A percentile compares a stretch with the other conserved stretches of the same genome.
Evolutionary conservation across 2,888 invertebrate species (phyloP).

Genomic region (Napeogenes inachia): DNA sequence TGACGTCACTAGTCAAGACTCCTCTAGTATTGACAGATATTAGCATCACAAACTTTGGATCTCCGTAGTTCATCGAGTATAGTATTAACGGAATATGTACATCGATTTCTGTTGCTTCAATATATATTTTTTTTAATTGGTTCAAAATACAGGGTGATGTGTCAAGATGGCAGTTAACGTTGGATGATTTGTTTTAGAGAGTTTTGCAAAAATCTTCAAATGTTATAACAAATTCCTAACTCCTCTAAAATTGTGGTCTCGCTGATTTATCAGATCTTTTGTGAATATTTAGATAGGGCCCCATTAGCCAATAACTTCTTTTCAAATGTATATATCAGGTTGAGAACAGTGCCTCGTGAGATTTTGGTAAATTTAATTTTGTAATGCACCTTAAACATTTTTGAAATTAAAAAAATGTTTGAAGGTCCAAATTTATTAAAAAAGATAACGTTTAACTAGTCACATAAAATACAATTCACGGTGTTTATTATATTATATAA

Average conservation of each 20-base stretch:
- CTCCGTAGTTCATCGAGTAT: neutral
- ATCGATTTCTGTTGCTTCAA: too few species aligned
- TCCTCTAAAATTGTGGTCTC: neutral
- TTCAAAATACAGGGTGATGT: too few species aligned
- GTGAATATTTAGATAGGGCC: conserved; percentile 6
- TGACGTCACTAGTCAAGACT: conserved; percentile 69
- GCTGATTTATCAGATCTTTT: neutral
- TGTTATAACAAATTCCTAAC: too few species aligned
- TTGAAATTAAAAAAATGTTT: conserved; percentile 44
- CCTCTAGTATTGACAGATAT: conserved; percentile 65
- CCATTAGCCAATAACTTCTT: conserved; percentile 3
- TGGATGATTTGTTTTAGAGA: too few species aligned
- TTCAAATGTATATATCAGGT: conserved; percentile 16
- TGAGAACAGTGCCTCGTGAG: conserved; percentile 35
- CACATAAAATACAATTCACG: conserved; percentile 44
- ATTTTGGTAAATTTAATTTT: conserved; percentile 37
- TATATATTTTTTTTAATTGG: too few species aligned
- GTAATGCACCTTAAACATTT: conserved; percentile 47
- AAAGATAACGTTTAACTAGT: conserved; percentile 54
- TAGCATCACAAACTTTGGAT: conserved; percentile 36
- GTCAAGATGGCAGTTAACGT: too few species aligned
- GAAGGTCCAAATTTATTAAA: conserved; percentile 36
- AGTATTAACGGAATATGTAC: too few species aligned
- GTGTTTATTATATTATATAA: conserved; percentile 39
- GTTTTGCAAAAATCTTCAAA: too few species aligned